Base-by-base conservation (phyloP, 2,888 invertebrate genomes). In the Nasonia oneida region DNA sequence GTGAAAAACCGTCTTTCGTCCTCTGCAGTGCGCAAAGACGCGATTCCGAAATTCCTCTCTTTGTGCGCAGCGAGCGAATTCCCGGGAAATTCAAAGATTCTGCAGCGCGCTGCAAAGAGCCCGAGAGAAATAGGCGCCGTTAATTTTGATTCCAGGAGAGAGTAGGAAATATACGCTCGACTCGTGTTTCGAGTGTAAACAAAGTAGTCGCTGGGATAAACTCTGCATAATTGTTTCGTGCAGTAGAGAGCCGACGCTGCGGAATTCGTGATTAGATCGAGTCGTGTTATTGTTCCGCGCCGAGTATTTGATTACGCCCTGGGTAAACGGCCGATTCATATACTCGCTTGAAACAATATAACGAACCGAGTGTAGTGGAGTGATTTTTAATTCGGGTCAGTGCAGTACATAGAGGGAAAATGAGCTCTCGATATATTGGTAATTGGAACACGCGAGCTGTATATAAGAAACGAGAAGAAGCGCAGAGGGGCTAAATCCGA, bases 401-500 rank as follows among this genome's bases (percentile, higher is more conserved):
- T 50, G 14, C 53, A 18, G 53, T 18, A 8, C 8, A 12, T 12
- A 12, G 0, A 47, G 12, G 42, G 47, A 47, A 2, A 61, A n/a
- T 23, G 6, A n/a, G 8, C 23, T 61, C 6, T 18, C 23, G n/a
- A 61, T 37, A 37, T 37, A 37, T 61, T n/a, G 4, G 8, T 10
- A 61, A 61, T 61, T 61, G n/a, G 57, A 2, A 61, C 57, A 61
- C 57, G 10, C 18, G 53, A 6, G 10, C 15, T 53, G 15, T 18
- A 53, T 18, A 53, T 53, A 53, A 53, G 33, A 39, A 74, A 80
- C 39, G 74, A 75, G 47, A 82, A 75, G 64, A 75, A 82, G 33
- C 47, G 10, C 75, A 82, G 57, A 82, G 57, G n/a, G 23, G 73
- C 53, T 57, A 73, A 81, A 81, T 73, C 73, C 57, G 57, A 23